phyloP scores from a whole-genome alignment of 2,888 invertebrate genomes.

The Monopis laevigella region DNA sequence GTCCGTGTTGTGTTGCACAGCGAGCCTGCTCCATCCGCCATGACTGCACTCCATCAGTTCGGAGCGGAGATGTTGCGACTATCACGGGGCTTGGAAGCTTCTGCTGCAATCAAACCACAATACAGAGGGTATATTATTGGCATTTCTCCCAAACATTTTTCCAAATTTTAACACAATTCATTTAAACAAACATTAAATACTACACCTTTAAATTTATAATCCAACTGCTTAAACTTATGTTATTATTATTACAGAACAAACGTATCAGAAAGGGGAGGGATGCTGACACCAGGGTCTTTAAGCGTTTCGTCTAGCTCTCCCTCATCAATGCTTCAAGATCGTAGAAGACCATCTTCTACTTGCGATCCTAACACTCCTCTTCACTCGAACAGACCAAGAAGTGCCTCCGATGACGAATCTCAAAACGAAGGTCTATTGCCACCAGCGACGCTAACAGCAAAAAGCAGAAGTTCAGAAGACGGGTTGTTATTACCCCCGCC shows the following conservation, averaged over 20 bases:
- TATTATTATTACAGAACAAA: slow-evolving; percentile 37
- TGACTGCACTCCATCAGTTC: slow-evolving; percentile 87
- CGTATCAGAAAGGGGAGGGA: slow-evolving; percentile 48
- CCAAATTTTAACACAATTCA: slow-evolving; percentile 6
- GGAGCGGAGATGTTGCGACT: slow-evolving; percentile 88
- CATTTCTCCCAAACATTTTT: slow-evolving; percentile 6
- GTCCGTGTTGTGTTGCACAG: slow-evolving; percentile 62
- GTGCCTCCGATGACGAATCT: slow-evolving; percentile 53
- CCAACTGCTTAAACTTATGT: background rate
- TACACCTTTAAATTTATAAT: background rate
- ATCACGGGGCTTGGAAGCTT: slow-evolving; percentile 82
- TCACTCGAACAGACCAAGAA: slow-evolving; percentile 38
- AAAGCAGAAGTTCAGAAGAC: slow-evolving; percentile 56
- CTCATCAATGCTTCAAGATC: slow-evolving; percentile 54
- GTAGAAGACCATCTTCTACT: slow-evolving; percentile 42
- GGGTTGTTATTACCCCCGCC: slow-evolving; percentile 74
- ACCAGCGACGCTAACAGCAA: slow-evolving; percentile 43
- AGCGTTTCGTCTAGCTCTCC: slow-evolving; percentile 59
- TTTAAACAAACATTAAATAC: slow-evolving; percentile 12
- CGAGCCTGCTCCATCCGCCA: slow-evolving; percentile 82
- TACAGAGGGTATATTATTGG: slow-evolving; percentile 43
- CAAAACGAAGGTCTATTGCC: slow-evolving; percentile 45
- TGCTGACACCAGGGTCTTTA: slow-evolving; percentile 54
- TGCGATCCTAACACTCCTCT: slow-evolving; percentile 40
- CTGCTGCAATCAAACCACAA: slow-evolving; percentile 59